Conservation (phyloP, 2,888 invertebrate genomes). For the Choreutis nemorana region DNA sequence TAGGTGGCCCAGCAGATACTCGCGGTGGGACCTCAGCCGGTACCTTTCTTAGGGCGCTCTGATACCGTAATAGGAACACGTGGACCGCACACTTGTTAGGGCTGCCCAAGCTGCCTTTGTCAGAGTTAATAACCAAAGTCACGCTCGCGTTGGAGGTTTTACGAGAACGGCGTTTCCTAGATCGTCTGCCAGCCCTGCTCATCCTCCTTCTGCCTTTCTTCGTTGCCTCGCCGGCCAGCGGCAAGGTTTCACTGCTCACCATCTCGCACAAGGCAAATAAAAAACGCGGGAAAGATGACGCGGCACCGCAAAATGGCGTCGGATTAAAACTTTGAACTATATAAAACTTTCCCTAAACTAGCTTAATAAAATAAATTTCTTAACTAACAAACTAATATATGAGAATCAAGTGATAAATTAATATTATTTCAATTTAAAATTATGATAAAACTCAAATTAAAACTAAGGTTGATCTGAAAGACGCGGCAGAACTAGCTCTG, state of each 20-base stretch:
- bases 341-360: no score
- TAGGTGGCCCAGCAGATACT: slow-evolving; percentile 45
- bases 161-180: slow-evolving; percentile 31
- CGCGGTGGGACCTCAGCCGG: slow-evolving; percentile 46
- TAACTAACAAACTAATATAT: no score
- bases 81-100: slow-evolving; percentile 52
- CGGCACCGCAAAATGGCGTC: slow-evolving; percentile 46
- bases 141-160: slow-evolving; percentile 18
- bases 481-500: slow-evolving; percentile 17
- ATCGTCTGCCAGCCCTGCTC: slow-evolving; percentile 31
- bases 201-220: slow-evolving; percentile 32
- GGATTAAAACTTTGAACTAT: no score
- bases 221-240: slow-evolving; percentile 20
- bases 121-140: no score
- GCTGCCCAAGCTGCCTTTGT: no score
- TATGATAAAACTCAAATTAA: slow-evolving; percentile 21
- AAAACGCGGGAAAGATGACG: slow-evolving; percentile 8
- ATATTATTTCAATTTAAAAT: no score
- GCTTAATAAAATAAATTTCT: no score
- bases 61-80: slow-evolving; percentile 42
- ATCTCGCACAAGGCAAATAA: slow-evolving; percentile 17
- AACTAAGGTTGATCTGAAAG: slow-evolving; percentile 25
- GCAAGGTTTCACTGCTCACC: slow-evolving; percentile 31
- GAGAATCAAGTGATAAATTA: no score
- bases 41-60: slow-evolving; percentile 43